A percentile compares a stretch with the other conserved stretches of the same genome.
Evolutionary conservation across 35 echinoderm and acorn worm genomes (phyloP).

Genomic region (Apostichopus parvimensis): DNA sequence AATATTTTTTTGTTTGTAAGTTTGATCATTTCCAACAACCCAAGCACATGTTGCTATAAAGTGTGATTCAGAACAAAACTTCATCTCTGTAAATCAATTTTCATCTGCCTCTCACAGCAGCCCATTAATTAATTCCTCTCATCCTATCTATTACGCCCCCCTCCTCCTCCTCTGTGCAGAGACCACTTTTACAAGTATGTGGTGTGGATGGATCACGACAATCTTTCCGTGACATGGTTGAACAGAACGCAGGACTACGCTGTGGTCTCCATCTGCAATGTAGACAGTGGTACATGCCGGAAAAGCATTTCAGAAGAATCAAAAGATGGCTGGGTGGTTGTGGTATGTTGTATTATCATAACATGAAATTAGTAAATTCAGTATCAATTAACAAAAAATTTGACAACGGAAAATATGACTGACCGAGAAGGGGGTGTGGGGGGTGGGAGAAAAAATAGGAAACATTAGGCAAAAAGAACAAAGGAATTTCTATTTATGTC

Average conservation of each 20-base stretch:
- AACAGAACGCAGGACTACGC: slow-evolving; percentile 86
- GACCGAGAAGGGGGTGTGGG: no score
- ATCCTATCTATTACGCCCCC: neutral
- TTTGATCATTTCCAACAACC: neutral
- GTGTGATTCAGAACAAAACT: no score
- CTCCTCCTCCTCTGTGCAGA: slow-evolving; percentile 19
- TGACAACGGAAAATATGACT: no score
- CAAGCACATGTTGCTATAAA: no score
- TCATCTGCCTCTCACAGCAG: no score
- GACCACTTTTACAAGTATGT: slow-evolving; percentile 84
- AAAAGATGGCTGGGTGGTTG: slow-evolving; percentile 77
- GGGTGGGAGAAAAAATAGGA: no score
- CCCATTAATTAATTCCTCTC: neutral
- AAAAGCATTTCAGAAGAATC: slow-evolving; percentile 51
- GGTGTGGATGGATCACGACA: slow-evolving; percentile 64
- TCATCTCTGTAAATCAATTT: no score
- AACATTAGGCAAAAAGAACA: no score
- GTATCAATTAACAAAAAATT: no score
- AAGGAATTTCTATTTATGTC: no score
- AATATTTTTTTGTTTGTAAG: no score
- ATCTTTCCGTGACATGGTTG: slow-evolving; percentile 72
- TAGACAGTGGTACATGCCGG: slow-evolving; percentile 58
- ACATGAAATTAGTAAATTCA: no score
- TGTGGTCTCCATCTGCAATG: slow-evolving; percentile 68
- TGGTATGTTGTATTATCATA: slow-evolving; percentile 37